A percentile compares a stretch with the other conserved stretches of the same genome.
phyloP scores from a whole-genome alignment of 2,888 invertebrate species.

The Troides helena region DNA sequence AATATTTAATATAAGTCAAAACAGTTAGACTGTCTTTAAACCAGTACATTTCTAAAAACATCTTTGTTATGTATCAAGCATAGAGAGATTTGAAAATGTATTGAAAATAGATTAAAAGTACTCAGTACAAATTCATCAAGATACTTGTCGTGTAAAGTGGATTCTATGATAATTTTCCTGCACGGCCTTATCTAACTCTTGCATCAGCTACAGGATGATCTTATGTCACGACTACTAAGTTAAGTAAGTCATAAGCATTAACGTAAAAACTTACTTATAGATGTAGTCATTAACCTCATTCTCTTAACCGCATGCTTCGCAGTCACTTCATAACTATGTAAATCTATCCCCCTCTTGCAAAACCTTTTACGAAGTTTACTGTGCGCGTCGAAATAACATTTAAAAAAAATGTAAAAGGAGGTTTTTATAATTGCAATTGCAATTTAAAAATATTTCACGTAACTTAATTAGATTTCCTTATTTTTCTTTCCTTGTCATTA shows the following conservation, averaged over 20 bases:
- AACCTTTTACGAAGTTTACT: neutral
- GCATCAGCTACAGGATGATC: neutral
- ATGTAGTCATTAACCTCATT: conserved; percentile 8
- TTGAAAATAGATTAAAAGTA: neutral
- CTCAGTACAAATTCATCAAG: neutral
- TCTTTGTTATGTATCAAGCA: too few relatives aligned
- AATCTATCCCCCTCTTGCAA: neutral
- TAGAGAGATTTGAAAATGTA: too few relatives aligned
- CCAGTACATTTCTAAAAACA: too few relatives aligned
- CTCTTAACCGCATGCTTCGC: conserved; percentile 1
- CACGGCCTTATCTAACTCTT: conserved; percentile 1
- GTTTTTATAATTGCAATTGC: too few relatives aligned
- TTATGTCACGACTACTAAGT: neutral
- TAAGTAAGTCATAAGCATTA: conserved; percentile 3
- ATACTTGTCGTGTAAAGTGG: neutral
- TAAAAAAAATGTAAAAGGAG: neutral
- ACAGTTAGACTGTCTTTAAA: too few relatives aligned
- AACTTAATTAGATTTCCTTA: too few relatives aligned
- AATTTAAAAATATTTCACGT: too few relatives aligned
- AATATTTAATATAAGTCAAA: too few relatives aligned
- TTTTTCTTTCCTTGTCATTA: too few relatives aligned
- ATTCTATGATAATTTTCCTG: neutral
- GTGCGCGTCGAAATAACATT: neutral
- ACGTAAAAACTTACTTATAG: conserved; percentile 6
- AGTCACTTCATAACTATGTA: neutral